Evolutionary conservation across 1,140 invertebrate species (phyloP), one percentile per base, ranked within the genome.

Genomic region (Centruroides sculpturatus): DNA sequence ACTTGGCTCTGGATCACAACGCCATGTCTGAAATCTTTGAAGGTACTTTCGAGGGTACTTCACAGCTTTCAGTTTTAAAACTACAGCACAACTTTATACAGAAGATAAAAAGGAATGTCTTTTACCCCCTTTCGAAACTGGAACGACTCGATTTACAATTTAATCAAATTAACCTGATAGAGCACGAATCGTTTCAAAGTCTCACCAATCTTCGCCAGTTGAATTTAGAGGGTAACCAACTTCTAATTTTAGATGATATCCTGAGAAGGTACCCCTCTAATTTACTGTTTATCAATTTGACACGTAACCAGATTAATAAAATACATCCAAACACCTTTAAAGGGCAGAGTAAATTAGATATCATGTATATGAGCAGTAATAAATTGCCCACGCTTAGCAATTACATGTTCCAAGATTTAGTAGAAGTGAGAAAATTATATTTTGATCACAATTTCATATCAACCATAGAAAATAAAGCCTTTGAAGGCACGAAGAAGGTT

Each of bases 1-100:
- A 87, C 3, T 74, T 98, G 49, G 94, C 88, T 63, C 74, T 96
- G 67, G 91, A 95, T 75, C 86, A 89, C 65, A 98, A 97, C 76
- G 82, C 83, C 73, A 87, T 98, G 53, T 78, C 79, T 7, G 82
- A 86, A 67, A 74, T 97, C 56, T 81, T 87, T 67, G 81, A 83
- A 7, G 85, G 85, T 35, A 83, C 86, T 62, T 93, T 94, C 71
- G 75, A 82, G 61, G 84, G 83, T 69, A 76, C 85, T 55, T 63
- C 66, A 34, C 81, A 83, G 63, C 72, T 93, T 49, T 79, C 82
- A 53, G 89, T 92, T 76, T 81, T 93, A 34, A 78, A 88, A 48
- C 73, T 93, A 49, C 87, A 92, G 67, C 87, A 89, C 55, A 94
- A 94, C 78, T 80, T 81, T 67, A 79, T 93, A 57, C 77, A 75